phyloP scores from a whole-genome alignment of 2,113 vertebrate species.

The Cheilinus undulatus region DNA sequence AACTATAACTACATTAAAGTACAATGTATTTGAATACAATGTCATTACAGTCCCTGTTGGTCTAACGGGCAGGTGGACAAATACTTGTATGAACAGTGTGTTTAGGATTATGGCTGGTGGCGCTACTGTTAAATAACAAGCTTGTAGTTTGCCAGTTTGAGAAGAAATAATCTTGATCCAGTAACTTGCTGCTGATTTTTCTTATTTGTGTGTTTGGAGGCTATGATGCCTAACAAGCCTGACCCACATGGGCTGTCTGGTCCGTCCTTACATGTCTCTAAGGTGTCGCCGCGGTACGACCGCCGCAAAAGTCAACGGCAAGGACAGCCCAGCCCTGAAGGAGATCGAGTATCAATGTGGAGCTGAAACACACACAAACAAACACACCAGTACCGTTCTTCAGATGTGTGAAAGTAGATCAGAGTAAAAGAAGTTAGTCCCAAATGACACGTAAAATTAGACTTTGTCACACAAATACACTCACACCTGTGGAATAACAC shows the following conservation, averaged over 20 bases:
- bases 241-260: slow-evolving; percentile 66
- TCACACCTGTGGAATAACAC: slow-evolving; percentile 46
- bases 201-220: slow-evolving; percentile 4
- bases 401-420: slow-evolving; percentile 59
- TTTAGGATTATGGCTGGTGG: too few species aligned
- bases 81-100: too few species aligned
- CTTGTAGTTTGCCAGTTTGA: too few species aligned
- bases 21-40: too few species aligned
- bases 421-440: slow-evolving; percentile 36
- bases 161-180: too few species aligned
- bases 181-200: too few species aligned
- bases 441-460: slow-evolving; percentile 58
- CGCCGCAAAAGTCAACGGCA: slow-evolving; percentile 55
- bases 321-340: slow-evolving; percentile 56
- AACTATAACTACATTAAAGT: too few species aligned
- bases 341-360: slow-evolving; percentile 53
- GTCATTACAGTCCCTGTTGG: too few species aligned
- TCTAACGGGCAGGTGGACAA: too few species aligned
- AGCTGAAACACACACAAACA: slow-evolving; percentile 47
- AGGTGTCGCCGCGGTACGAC: slow-evolving; percentile 64
- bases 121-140: too few species aligned
- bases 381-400: slow-evolving; percentile 28
- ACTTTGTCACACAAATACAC: slow-evolving; percentile 24
- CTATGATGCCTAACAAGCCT: slow-evolving; percentile 40
- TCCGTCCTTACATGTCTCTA: slow-evolving; percentile 40